Evolutionary conservation across 1,140 invertebrate genomes (phyloP), one percentile per base, ranked within the genome.

Genomic region (Papilio polytes): DNA sequence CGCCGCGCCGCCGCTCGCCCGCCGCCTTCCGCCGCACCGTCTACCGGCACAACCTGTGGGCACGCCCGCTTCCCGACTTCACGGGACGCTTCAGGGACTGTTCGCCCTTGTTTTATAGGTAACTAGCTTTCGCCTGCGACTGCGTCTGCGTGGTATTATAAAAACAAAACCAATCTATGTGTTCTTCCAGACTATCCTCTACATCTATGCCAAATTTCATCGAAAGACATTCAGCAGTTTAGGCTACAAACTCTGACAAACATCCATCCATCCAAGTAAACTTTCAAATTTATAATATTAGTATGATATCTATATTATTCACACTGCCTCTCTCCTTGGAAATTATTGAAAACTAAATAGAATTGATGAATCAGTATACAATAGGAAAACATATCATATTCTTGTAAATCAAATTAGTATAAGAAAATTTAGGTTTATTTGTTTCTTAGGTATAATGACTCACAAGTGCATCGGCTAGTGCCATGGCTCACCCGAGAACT

Each of bases 401-500:
- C 20, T 70, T 51, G 18, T 48, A 51, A 51, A 51, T 15, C 2
- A 51, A 13, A 51, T 51, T n/a, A n/a, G 48, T 51, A 66, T 46
- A 36, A 36, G 31, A 36, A 36, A 36, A 36, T 36, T 36, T 3
- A 36, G 31, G 31, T 44, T 82, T 1, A 73, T 63, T 85, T 76
- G 81, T 83, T 70, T 78, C 87, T 81, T 82, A 97, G 97, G 88
- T 95, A 96, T 87, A 98, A 98, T 95, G 97, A 97, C 72, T 96
- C 97, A 36, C 97, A 97, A 90, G 96, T 97, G 76, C 97, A 98
- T 91, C 96, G 98, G 3, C 92, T 99, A 51, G 96, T 98, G 73
- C 98, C 98, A 1, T 99, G 98, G 98, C 95, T 99, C 1, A 97
- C 97, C 88, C 95, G 98, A 80, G 98, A 99, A 95, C 94, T 99